Evolutionary conservation across 2,797 vertebrate species (phyloP), one percentile per base, ranked within the genome.

Genomic region (Morus bassanus): DNA sequence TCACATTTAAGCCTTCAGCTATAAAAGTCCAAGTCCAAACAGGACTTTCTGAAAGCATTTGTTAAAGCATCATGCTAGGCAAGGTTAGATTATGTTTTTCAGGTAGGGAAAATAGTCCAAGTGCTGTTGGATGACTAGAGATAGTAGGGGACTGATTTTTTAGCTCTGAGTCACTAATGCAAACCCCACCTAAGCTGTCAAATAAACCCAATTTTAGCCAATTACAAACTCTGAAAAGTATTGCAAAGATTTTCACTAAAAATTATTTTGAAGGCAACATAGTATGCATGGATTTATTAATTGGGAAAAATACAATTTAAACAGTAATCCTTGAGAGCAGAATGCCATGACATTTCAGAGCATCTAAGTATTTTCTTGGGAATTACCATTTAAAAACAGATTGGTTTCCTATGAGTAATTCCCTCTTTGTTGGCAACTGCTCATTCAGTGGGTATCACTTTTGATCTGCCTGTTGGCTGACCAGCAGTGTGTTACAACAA

Each of bases 391-490:
- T 95, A 56, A 85, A 95, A 79, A 0, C 41, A 65, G 51, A 61
- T 21, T 28, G 5, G 8, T 83, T 95, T 83, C 60, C 30, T 81
- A 2, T 30, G 6, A 87, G 7, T n/a, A 79, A 54, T 70, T 85
- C 35, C 28, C 22, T 73, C 57, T 78, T 79, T 70, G n/a, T 41
- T 68, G 37, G 45, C 21, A 80, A 1, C 21, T 30, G 7, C n/a
- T 82, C 41, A 23, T 82, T 67, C 83, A 81, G 21, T 60, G 60
- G 11, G 45, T 64, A 88, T 17, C 37, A 61, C n/a, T 80, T 91
- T 39, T 72, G 43, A 80, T 92, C 56, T 92, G 25, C 56, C 69
- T 93, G 48, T 88, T 78, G 73, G 14, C 61, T 88, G 76, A 72
- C 48, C 56, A 68, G 33, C 45, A 70, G 19, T 63, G 48, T 82